These are phyloP conservation scores for Netelia virgata DNA, from an alignment of 2,888 invertebrate species.

Conservation along the genomic window DNA sequence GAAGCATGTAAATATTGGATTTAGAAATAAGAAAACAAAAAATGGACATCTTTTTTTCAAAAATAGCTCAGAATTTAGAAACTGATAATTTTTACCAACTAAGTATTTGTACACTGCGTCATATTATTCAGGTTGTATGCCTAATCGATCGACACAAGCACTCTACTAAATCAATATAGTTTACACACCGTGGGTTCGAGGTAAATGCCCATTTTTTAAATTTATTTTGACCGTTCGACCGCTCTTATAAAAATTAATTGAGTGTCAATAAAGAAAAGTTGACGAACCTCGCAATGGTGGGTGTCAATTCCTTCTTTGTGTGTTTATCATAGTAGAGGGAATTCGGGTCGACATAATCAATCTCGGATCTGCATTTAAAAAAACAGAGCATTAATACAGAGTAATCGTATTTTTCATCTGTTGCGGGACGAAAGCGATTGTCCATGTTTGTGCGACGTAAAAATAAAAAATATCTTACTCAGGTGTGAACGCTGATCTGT, in stretches of 20 bases:
- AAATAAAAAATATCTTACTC: constrained; percentile 28
- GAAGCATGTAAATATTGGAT: background rate
- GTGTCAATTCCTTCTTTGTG: constrained; percentile 12
- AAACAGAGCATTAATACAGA: background rate
- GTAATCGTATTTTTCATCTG: background rate
- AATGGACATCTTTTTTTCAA: background rate
- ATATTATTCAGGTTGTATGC: no score
- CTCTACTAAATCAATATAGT: no score
- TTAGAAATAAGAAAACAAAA: background rate
- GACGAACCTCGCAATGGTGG: constrained; percentile 3
- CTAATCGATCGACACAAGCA: no score
- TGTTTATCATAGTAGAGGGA: constrained; percentile 74
- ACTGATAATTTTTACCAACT: no score
- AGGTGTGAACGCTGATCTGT: background rate
- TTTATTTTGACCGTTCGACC: no score
- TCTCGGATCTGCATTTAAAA: constrained; percentile 53
- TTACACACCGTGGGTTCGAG: no score
- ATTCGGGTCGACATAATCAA: constrained; percentile 74
- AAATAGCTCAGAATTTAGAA: no score
- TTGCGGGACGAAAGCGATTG: background rate
- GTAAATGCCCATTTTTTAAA: no score
- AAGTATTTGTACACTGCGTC: no score
- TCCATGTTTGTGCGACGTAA: background rate
- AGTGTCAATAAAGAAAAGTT: background rate
- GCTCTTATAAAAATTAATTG: background rate